Percentiles rank a stretch among this genome's conserved stretches.
Conservation (phyloP, 2,113 vertebrate species). For the Mastomys coucha region DNA sequence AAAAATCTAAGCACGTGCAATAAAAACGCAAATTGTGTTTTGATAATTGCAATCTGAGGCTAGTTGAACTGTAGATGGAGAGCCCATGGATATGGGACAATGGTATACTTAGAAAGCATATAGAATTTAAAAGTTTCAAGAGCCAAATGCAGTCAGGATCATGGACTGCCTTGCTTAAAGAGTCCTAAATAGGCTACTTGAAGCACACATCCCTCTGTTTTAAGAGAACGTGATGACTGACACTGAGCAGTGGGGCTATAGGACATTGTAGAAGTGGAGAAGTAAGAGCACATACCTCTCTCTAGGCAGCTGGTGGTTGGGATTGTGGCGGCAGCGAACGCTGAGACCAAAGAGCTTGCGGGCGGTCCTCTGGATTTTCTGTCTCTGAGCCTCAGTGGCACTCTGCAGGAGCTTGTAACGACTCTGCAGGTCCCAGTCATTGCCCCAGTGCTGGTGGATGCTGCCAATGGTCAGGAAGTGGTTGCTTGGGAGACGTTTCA, state of each 20-base stretch:
- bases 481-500: slow-evolving; percentile 97
- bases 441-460: slow-evolving; percentile 99
- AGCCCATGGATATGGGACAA: neutral
- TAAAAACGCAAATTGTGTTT: neutral
- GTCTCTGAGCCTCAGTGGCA: slow-evolving; percentile 93
- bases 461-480: slow-evolving; percentile 98
- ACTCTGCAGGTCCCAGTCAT: slow-evolving; percentile 99
- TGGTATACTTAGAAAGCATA: neutral
- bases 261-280: rapidly evolving
- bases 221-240: rapidly evolving
- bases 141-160: neutral
- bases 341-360: slow-evolving; percentile 99
- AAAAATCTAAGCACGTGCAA: neutral
- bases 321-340: slow-evolving; percentile 98
- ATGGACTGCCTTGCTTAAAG: neutral
- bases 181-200: rapidly evolving
- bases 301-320: slow-evolving; percentile 98
- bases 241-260: rapidly evolving
- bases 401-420: slow-evolving; percentile 97
- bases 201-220: neutral
- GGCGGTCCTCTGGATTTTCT: slow-evolving; percentile 97
- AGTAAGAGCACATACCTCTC: slow-evolving; percentile 90
- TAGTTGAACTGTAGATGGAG: neutral
- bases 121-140: neutral
- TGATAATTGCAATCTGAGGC: neutral